Evolutionary conservation across 2,797 vertebrate genomes (phyloP).

Genomic region (Myoxocephalus aenaeus): DNA sequence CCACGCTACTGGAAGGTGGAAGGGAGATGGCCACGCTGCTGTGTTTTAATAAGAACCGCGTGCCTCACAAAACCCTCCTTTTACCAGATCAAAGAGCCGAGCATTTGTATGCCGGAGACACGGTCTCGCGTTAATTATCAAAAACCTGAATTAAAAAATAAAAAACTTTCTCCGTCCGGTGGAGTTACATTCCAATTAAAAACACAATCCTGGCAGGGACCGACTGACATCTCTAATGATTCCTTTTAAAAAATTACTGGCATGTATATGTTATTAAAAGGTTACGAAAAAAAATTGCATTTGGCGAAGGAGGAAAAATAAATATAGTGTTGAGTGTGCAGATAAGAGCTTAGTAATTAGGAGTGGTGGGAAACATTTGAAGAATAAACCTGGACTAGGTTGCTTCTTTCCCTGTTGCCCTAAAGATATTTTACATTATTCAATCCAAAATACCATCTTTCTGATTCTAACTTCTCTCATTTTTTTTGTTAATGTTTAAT

Average conservation of each 20-base stretch:
- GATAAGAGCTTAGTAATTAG: constrained; percentile 81
- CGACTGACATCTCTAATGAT: constrained; percentile 68
- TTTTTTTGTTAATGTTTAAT: constrained; percentile 97
- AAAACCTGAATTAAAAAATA: constrained; percentile 62
- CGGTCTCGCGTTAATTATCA: constrained; percentile 70
- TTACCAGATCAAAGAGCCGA: constrained; percentile 63
- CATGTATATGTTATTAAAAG: constrained; percentile 73
- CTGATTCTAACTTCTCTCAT: constrained; percentile 87
- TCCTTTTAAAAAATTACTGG: constrained; percentile 66
- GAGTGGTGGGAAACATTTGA: constrained; percentile 82
- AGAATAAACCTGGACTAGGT: constrained; percentile 86
- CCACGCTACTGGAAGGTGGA: constrained; percentile 63
- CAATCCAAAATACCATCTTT: constrained; percentile 97
- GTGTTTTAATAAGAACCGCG: constrained; percentile 60
- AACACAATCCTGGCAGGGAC: constrained; percentile 66
- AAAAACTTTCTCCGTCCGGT: constrained; percentile 54
- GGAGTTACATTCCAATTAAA: constrained; percentile 75
- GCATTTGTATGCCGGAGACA: constrained; percentile 64
- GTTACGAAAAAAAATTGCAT: constrained; percentile 77
- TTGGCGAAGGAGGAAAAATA: constrained; percentile 74
- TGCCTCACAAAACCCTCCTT: constrained; percentile 51
- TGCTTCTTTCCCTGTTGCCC: constrained; percentile 87
- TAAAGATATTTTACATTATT: constrained; percentile 97
- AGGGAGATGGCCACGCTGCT: constrained; percentile 44
- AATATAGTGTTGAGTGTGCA: constrained; percentile 77